Percentiles rank a stretch among this genome's conserved stretches.
These are phyloP conservation scores for Gallinago paraguaiae DNA, from an alignment of 2,113 vertebrate species.

Conservation along the genomic window DNA sequence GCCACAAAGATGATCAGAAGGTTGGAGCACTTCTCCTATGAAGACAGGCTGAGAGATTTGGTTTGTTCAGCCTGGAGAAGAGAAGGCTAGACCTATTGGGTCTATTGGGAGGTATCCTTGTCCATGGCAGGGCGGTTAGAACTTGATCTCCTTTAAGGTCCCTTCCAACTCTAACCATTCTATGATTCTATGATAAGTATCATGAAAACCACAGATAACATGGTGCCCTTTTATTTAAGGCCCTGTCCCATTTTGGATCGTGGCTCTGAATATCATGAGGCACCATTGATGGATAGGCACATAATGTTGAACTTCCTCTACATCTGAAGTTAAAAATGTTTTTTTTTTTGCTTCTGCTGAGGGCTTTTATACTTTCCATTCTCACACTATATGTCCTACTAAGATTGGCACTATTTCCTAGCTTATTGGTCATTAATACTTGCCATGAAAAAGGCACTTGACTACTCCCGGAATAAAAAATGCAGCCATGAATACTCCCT, in stretches of 20 bases:
- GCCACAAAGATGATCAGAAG: no score
- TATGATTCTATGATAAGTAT: neutral
- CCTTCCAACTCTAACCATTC: no score
- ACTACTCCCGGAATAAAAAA: neutral
- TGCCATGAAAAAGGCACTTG: neutral
- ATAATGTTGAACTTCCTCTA: neutral
- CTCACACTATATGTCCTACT: neutral
- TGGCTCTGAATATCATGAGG: neutral
- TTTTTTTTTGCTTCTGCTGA: neutral
- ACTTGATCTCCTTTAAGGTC: no score
- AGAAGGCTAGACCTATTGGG: no score
- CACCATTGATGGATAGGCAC: neutral
- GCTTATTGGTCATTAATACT: neutral
- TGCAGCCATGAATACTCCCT: neutral
- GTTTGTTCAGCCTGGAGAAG: no score
- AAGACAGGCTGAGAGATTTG: no score
- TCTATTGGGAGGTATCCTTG: no score
- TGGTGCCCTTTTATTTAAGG: neutral
- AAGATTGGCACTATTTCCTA: neutral
- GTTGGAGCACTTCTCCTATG: no score
- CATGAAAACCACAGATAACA: fast-evolving
- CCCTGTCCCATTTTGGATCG: neutral
- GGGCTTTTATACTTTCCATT: neutral
- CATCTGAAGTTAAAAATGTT: neutral
- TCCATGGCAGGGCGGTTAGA: no score